Percentiles rank a stretch among this genome's conserved stretches.
Conservation (phyloP, 1,140 invertebrate species). For the Papilio aristodemus region DNA sequence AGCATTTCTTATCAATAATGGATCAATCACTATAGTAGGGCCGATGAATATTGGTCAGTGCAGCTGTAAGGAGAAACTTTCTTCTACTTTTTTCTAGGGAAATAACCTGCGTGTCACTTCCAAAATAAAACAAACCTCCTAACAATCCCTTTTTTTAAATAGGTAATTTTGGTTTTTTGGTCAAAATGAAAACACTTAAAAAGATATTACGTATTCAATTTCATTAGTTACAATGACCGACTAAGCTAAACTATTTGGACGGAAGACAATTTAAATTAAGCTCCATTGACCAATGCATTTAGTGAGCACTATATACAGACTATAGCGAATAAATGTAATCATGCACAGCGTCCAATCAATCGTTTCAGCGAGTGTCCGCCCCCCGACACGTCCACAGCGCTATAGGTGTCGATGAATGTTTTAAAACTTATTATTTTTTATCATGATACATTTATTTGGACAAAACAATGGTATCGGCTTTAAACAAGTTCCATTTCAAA, state of each 20-base stretch:
- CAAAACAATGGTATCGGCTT: not conserved
- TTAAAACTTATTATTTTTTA: constrained; percentile 28
- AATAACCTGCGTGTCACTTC: too few species aligned
- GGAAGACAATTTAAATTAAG: constrained; percentile 7
- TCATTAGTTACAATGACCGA: too few species aligned
- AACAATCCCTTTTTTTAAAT: too few species aligned
- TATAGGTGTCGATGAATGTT: constrained; percentile 29
- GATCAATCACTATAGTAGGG: constrained; percentile 61
- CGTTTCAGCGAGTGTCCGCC: constrained; percentile 40
- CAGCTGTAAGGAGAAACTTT: too few species aligned
- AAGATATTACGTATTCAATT: too few species aligned
- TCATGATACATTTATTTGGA: constrained; percentile 25
- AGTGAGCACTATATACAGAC: constrained; percentile 27
- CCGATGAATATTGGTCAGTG: constrained; percentile 34
- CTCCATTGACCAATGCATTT: not conserved
- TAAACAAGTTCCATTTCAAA: not conserved
- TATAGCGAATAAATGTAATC: constrained; percentile 57
- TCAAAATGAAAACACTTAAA: too few species aligned
- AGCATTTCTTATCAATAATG: constrained; percentile 76
- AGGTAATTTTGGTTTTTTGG: too few species aligned
- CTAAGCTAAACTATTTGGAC: too few species aligned
- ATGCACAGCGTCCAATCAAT: constrained; percentile 67
- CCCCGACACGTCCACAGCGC: constrained; percentile 40
- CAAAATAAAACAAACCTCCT: too few species aligned
- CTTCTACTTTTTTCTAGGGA: too few species aligned